Percentiles rank a stretch among this genome's conserved stretches.
These are phyloP conservation scores for Podotricha telesiphe DNA, from an alignment of 2,888 invertebrate species.

Conservation along the genomic window DNA sequence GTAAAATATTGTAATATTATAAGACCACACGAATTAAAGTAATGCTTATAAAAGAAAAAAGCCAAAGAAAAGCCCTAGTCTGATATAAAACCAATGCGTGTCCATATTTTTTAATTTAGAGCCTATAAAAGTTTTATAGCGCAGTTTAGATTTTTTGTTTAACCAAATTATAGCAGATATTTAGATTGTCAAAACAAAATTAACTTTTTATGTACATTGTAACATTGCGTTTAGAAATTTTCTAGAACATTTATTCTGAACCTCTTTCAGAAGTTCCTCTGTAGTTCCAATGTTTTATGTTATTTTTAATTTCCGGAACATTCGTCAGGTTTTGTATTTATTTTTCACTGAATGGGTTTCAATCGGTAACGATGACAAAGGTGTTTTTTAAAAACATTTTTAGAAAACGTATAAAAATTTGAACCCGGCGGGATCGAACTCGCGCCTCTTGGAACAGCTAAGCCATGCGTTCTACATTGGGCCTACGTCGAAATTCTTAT, in stretches of 20 bases:
- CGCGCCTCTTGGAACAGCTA: too few species aligned
- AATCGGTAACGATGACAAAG: too few species aligned
- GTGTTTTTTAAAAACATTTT: too few species aligned
- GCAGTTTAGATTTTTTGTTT: slow-evolving; percentile 10
- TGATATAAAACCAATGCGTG: slow-evolving; percentile 6
- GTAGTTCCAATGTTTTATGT: background rate
- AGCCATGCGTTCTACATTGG: too few species aligned
- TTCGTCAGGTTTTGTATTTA: background rate
- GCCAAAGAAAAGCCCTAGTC: background rate
- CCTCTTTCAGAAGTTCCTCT: too few species aligned
- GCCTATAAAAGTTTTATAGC: slow-evolving; percentile 17
- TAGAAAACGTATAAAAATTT: too few species aligned
- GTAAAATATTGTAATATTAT: too few species aligned
- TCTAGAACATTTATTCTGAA: background rate
- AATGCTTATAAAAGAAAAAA: too few species aligned
- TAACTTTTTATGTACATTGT: slow-evolving; percentile 3
- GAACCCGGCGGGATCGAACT: too few species aligned
- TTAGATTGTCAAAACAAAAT: slow-evolving; percentile 25
- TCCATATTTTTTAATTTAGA: slow-evolving; percentile 21
- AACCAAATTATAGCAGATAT: slow-evolving; percentile 20
- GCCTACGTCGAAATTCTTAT: too few species aligned
- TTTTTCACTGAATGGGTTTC: too few species aligned
- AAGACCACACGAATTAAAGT: too few species aligned
- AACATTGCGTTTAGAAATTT: background rate
- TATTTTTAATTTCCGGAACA: background rate